Evolutionary conservation across 2,888 invertebrate genomes (phyloP), one percentile per base, ranked within the genome.

Genomic region (Tuta absoluta): DNA sequence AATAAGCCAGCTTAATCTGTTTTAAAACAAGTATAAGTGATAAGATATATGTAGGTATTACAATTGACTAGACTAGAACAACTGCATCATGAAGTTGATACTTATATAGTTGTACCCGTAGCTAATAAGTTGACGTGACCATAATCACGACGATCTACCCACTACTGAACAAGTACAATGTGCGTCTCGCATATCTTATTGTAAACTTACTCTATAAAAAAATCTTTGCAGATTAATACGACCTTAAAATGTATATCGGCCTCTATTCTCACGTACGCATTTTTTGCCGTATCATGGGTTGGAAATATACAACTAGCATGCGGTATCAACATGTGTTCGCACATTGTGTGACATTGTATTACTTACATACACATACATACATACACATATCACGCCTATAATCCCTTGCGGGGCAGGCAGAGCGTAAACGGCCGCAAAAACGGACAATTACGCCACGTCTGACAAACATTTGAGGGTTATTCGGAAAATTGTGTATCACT

Each of bases 211-310:
- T 33, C 33, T 33, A 33, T 1, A 10, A 10, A 28, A 56, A 53
- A 58, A 38, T 21, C 58, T 58, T n/a, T 37, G 58, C 38, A 58
- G 58, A 58, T 38, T 37, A 23, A 37, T 58, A 58, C 19, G 38
- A 19, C 59, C 59, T 59, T 59, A 45, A 19, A 45, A 23, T 14
- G 5, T 23, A 14, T 38, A 0, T 38, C 10, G 8, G 33, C 33
- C 33, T 33, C 33, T 5, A 33, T 33, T 28, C 11, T 53, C 2
- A 7, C 19, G 4, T 48, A 33, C 33, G 33, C 33, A 33, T 33
- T 33, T 33, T 33, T 33, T 33, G 33, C 33, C 33, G 1, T 10
- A 33, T 3, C 28, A 28, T 28, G 28, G 33, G 10, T 10, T 1
- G 33, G 33, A 33, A 33, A 10, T 33, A 5, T 33, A 33, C 8